These are phyloP conservation scores for Ptychochromis oligacanthus DNA, from an alignment of 2,113 vertebrate genomes.

Conservation along the genomic window DNA sequence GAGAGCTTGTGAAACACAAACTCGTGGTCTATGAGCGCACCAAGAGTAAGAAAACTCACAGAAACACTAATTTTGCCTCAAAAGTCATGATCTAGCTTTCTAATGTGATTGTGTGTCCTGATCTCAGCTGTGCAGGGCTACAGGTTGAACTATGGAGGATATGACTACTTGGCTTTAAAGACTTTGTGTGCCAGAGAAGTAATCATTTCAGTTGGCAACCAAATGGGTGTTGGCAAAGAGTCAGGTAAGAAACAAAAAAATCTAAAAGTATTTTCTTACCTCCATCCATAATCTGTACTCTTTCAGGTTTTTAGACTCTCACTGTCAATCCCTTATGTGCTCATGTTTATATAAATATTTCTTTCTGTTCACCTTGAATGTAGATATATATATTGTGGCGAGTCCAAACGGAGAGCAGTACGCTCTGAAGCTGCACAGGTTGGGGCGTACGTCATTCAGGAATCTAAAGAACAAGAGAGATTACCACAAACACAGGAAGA, in stretches of 20 bases:
- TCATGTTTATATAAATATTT: not conserved
- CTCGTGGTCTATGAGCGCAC: slow-evolving; percentile 88
- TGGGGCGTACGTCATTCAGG: slow-evolving; percentile 95
- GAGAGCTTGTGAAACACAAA: slow-evolving; percentile 92
- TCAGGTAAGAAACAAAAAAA: slow-evolving; percentile 81
- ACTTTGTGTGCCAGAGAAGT: slow-evolving; percentile 89
- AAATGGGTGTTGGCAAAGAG: slow-evolving; percentile 98
- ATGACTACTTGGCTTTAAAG: slow-evolving; percentile 96
- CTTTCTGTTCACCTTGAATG: slow-evolving; percentile 7
- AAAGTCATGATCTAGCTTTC: not conserved
- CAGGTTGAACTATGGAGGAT: slow-evolving; percentile 91
- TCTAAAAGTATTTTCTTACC: not conserved
- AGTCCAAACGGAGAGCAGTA: slow-evolving; percentile 87
- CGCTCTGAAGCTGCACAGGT: slow-evolving; percentile 92
- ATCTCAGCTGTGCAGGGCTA: slow-evolving; percentile 92
- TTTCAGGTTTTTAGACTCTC: not conserved
- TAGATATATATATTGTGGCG: slow-evolving; percentile 97
- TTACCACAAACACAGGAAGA: slow-evolving; percentile 93
- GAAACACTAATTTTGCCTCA: not conserved
- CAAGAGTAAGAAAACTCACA: slow-evolving; percentile 85
- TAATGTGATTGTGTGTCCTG: not conserved
- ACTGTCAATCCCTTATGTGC: not conserved
- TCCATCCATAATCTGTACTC: not conserved
- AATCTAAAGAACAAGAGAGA: slow-evolving; percentile 97
- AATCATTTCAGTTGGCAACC: slow-evolving; percentile 92